Evolutionary conservation across 1,140 invertebrate genomes (phyloP).

Genomic region (Bilobella aurantiaca): DNA sequence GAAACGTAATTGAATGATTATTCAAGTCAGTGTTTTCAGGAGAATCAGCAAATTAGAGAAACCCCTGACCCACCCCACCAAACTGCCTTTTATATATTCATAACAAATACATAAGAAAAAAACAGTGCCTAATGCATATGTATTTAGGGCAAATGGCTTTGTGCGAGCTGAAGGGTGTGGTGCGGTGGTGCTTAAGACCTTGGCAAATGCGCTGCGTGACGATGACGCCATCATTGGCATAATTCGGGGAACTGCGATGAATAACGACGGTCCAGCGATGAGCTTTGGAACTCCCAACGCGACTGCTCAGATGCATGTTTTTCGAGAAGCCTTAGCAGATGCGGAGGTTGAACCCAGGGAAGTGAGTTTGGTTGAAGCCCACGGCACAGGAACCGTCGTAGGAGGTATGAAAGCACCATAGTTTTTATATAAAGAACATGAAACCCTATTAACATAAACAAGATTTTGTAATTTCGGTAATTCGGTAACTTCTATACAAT

Average conservation of each 20-base stretch:
- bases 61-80: too few relatives aligned
- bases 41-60: too few relatives aligned
- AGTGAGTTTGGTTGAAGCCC: conserved; percentile 48
- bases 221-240: conserved; percentile 9
- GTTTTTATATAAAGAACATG: too few relatives aligned
- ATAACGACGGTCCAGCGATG: conserved; percentile 4
- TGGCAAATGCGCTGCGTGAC: conserved; percentile 5
- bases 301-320: conserved; percentile 41
- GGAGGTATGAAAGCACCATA: not conserved
- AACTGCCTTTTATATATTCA: too few relatives aligned
- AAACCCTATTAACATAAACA: too few relatives aligned
- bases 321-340: conserved; percentile 45
- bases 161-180: conserved; percentile 18
- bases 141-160: conserved; percentile 12
- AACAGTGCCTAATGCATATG: too few relatives aligned
- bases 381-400: conserved; percentile 51
- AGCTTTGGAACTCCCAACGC: conserved; percentile 17
- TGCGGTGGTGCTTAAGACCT: conserved; percentile 4
- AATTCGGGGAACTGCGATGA: conserved; percentile 13
- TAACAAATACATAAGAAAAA: too few relatives aligned
- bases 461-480: too few relatives aligned
- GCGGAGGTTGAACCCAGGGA: conserved; percentile 42
- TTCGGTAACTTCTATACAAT: too few relatives aligned
- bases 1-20: too few relatives aligned
- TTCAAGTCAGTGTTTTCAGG: too few relatives aligned